Base-by-base conservation (phyloP, 2,888 invertebrate species). In the Mythimna albipuncta region DNA sequence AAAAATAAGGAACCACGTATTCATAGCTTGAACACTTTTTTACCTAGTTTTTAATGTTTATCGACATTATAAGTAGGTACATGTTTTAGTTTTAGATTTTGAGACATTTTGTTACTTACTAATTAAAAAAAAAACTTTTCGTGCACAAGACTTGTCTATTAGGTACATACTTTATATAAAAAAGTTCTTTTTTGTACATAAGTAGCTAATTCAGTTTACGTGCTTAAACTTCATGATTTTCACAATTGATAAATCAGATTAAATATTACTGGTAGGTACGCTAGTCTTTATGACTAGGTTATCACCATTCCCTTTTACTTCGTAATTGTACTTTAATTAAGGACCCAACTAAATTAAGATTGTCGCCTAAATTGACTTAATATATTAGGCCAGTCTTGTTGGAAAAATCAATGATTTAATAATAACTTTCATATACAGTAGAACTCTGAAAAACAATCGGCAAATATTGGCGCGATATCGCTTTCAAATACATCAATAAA, bases 201-300 rank as follows among this genome's bases (percentile, higher is more conserved):
- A 26, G 26, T 26, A 57, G 26, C 41, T 55, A 66, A 32, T 65
- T 47, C 50, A 16, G 26, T 59, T 57, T 38, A 32, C 3, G 9
- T 59, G 38, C 55, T 26, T 62, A 63, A 61, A 73, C 61, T 75
- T 69, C 52, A 72, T 72, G 54, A 77, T 84, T 84, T 86, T 84
- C 76, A 81, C 81, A 75, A 84, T 89, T 88, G 85, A 85, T 85
- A 87, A 89, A 87, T 87, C 74, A 74, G 85, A 83, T 88, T 91
- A 87, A 90, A 89, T 87, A 84, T 54, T 50, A 64, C 38, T 50
- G 59, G 44, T 62, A 32, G 59, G 44, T 62, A 32, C 61, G 68
- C 66, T 59, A 50, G 50, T 64, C n/a, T 70, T 35, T n/a, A 59
- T 75, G 54, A 72, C 50, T 65, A 38, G 26, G 26, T 73, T 72